These are phyloP conservation scores for Diaprepes abbreviatus DNA, from an alignment of 2,888 invertebrate genomes.

Conservation along the genomic window DNA sequence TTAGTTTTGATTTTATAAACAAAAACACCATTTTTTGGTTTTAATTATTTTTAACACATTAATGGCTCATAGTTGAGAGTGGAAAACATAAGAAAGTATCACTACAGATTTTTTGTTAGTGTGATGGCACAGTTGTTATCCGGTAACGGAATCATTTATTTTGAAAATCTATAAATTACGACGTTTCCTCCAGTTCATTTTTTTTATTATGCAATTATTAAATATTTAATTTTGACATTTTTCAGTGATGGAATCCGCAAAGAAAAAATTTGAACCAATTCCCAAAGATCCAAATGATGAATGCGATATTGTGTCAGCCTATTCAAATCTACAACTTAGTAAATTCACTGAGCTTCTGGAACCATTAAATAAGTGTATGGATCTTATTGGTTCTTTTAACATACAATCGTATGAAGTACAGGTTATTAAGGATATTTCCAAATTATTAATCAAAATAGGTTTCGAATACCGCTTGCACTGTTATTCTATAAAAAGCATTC, in stretches of 20 bases:
- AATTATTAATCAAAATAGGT: constrained; percentile 53
- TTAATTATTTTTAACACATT: too few species aligned
- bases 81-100: too few species aligned
- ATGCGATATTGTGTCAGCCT: constrained; percentile 59
- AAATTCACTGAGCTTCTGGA: constrained; percentile 50
- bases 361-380: constrained; percentile 53
- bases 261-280: constrained; percentile 37
- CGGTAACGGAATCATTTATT: too few species aligned
- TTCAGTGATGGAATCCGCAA: constrained; percentile 31
- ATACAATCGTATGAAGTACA: constrained; percentile 21
- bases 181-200: too few species aligned
- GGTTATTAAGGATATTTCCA: constrained; percentile 39
- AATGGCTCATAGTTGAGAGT: too few species aligned
- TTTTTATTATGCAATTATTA: too few species aligned
- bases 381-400: constrained; percentile 47
- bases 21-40: too few species aligned
- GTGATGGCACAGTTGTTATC: too few species aligned
- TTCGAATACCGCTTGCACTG: constrained; percentile 57
- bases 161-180: too few species aligned
- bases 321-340: constrained; percentile 56
- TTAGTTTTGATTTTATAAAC: too few species aligned
- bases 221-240: not conserved
- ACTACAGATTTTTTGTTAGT: too few species aligned
- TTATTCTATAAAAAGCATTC: constrained; percentile 52
- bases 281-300: constrained; percentile 57